Evolutionary conservation across 2,797 vertebrate genomes (phyloP).

Genomic region (Toxotes lorentzi): DNA sequence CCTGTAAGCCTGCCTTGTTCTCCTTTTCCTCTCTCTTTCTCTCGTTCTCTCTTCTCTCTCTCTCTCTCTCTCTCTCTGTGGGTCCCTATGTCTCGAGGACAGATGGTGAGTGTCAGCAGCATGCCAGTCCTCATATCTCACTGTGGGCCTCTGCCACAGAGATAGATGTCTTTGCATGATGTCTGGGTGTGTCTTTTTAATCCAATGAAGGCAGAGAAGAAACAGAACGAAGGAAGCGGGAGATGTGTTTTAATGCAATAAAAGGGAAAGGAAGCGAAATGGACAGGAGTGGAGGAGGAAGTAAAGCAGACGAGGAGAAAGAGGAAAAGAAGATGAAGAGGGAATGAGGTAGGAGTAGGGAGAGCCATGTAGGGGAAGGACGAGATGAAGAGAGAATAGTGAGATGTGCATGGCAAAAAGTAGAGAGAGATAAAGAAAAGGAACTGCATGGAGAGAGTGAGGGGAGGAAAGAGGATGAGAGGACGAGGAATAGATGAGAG

Average conservation of each 20-base stretch:
- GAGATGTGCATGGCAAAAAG: slow-evolving; percentile 5
- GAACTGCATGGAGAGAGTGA: slow-evolving; percentile 23
- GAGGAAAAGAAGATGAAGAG: slow-evolving; percentile 37
- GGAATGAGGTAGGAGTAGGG: slow-evolving; percentile 23
- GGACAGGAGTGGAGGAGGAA: slow-evolving; percentile 6
- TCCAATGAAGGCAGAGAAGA: slow-evolving; percentile 33
- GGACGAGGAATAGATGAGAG: slow-evolving; percentile 33
- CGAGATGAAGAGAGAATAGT: slow-evolving; percentile 16
- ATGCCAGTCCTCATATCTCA: slow-evolving; percentile 66
- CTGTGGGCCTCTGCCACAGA: slow-evolving; percentile 44
- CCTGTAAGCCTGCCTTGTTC: slow-evolving; percentile 35
- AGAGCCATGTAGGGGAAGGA: slow-evolving; percentile 22
- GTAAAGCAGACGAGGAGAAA: slow-evolving; percentile 20
- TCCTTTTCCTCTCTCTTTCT: not conserved
- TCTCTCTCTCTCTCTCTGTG: slow-evolving; percentile 5
- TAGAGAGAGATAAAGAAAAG: slow-evolving; percentile 24
- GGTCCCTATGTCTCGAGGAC: slow-evolving; percentile 62
- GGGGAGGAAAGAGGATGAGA: slow-evolving; percentile 33
- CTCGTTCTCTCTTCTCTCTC: not conserved
- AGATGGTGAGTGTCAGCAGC: slow-evolving; percentile 71
- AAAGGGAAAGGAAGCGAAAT: slow-evolving; percentile 21
- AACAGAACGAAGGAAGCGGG: not conserved
- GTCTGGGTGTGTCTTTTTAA: slow-evolving; percentile 59
- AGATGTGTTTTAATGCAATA: slow-evolving; percentile 41
- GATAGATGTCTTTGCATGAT: slow-evolving; percentile 50